Evolutionary conservation across 2,888 invertebrate genomes (phyloP).

Genomic region (Bombyx huttoni): DNA sequence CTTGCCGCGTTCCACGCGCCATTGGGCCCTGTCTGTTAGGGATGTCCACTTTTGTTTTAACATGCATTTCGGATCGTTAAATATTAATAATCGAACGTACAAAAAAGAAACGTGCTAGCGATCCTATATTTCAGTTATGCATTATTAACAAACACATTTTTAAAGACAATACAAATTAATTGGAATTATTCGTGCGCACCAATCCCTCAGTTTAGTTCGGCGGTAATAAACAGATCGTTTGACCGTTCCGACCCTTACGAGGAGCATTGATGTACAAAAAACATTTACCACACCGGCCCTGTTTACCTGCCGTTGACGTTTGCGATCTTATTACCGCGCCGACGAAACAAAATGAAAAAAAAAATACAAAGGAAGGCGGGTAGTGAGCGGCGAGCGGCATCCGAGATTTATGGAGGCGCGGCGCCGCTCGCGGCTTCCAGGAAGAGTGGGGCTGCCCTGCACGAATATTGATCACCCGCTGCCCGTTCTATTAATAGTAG

Average conservation of each 20-base stretch:
- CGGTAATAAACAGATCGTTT: not conserved
- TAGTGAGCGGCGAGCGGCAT: conserved; percentile 28
- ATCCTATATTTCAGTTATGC: too few species aligned
- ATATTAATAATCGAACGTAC: too few species aligned
- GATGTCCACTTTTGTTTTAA: too few species aligned
- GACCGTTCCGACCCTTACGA: not conserved
- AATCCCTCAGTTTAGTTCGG: not conserved
- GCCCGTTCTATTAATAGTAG: conserved; percentile 54
- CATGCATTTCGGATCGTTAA: too few species aligned
- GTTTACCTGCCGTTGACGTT: not conserved
- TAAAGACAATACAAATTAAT: too few species aligned
- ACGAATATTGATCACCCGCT: conserved; percentile 56
- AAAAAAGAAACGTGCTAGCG: too few species aligned
- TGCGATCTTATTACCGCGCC: conserved; percentile 54
- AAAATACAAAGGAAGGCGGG: conserved; percentile 50
- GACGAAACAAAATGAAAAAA: conserved; percentile 25
- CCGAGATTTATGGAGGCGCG: conserved; percentile 62
- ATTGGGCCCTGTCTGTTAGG: not conserved
- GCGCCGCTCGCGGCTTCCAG: conserved; percentile 52
- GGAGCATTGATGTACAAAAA: not conserved
- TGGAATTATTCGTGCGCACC: not conserved
- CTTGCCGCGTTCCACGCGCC: not conserved
- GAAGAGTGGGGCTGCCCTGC: conserved; percentile 48
- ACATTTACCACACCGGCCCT: conserved; percentile 3
- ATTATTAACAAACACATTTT: too few species aligned